A percentile compares a stretch with the other conserved stretches of the same genome.
phyloP scores from a whole-genome alignment of 2,113 vertebrate species.

The Ailuropoda melanoleuca region DNA sequence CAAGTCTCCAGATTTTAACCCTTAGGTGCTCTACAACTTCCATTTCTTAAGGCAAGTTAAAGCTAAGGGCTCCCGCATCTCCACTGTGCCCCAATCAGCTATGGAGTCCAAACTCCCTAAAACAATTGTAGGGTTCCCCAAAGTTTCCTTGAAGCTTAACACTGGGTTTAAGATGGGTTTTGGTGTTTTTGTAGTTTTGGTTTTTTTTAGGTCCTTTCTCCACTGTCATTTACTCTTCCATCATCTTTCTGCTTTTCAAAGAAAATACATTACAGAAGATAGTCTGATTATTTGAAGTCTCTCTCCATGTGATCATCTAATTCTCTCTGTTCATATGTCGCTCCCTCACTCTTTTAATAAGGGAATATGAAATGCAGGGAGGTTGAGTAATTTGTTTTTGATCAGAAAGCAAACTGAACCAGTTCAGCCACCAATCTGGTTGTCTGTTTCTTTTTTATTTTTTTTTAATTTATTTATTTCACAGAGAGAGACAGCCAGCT shows the following conservation, averaged over 20 bases:
- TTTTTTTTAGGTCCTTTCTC: not conserved
- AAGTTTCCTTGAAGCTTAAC: not conserved
- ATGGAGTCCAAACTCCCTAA: not conserved
- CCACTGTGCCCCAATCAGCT: not conserved
- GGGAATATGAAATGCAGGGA: not conserved
- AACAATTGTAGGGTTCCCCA: not conserved
- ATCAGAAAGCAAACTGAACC: not conserved
- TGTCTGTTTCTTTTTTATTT: not conserved
- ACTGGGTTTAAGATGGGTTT: not conserved
- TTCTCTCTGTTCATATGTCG: not conserved
- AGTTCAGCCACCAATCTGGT: not conserved
- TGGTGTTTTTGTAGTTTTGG: not conserved
- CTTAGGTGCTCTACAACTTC: not conserved
- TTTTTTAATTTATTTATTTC: no score
- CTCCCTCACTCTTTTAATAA: not conserved
- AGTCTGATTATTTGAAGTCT: conserved; percentile 11
- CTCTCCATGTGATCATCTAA: not conserved
- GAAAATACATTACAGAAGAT: not conserved
- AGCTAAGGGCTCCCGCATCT: not conserved
- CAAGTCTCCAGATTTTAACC: not conserved
- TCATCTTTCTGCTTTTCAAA: conserved; percentile 21
- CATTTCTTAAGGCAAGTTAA: not conserved
- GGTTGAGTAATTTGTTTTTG: not conserved
- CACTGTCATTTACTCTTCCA: not conserved
- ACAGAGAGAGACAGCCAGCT: no score